Base-by-base conservation (phyloP, 2,113 vertebrate species). In the Suricata suricatta region DNA sequence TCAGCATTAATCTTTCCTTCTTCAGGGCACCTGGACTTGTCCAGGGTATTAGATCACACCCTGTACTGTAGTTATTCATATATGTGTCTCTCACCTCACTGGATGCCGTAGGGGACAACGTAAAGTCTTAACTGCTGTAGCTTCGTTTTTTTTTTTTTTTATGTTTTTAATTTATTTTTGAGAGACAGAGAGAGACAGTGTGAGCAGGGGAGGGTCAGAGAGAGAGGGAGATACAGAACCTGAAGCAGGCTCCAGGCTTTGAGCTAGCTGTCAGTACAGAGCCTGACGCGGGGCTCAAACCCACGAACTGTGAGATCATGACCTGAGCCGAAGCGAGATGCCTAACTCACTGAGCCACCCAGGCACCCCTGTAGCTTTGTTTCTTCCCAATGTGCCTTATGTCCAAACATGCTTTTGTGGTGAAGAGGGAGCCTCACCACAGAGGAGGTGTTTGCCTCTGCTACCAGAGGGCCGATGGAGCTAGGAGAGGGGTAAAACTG, bases 401-500 rank as follows among this genome's bases (percentile, higher is more conserved):
- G 4, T 31, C 29, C 60, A 69, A 10, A 10, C 25, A n/a, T 16
- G 60, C 19, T 38, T 71, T 35, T 83, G 54, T 74, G 54, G 33
- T 17, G 27, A 83, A 74, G 23, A 69, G 17, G 4, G 14, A 19
- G 7, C 14, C 33, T 79, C 2, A 60, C 16, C 27, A 41, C 15
- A 2, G 50, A 31, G 27, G 3, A 66, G 44, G 4, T 52, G 29
- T 33, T 27, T 23, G 15, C 12, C 47, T 92, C 87, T 79, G 57
- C 69, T 88, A 1, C n/a, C 7, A 4, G 5, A 47, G 57, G 21
- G 3, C 35, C 79, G 27, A 31, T 21, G 41, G 33, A 9, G 21
- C 35, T 6, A 13, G 35, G 9, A 21, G 13, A 27, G 15, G 6
- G n/a, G 1, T 57, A 25, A 44, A 1, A 0, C 17, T 16, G 23